phyloP scores from a whole-genome alignment of 2,888 invertebrate genomes.

The Saturnia pavonia region DNA sequence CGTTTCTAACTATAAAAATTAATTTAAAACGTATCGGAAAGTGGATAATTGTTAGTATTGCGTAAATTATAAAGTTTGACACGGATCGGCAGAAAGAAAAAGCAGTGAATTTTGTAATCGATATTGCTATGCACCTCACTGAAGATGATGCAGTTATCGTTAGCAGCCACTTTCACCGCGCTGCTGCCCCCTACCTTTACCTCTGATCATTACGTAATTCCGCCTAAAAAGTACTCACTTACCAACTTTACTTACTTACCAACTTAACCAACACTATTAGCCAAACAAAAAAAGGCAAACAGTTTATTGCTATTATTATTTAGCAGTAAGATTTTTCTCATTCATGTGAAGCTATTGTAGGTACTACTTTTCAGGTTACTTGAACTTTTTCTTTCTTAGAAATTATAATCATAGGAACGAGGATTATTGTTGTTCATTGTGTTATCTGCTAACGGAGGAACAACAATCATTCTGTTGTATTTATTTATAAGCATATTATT shows the following conservation, averaged over 20 bases:
- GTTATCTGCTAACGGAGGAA: too few species aligned
- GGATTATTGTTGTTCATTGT: too few species aligned
- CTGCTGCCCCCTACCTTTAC: conserved; percentile 34
- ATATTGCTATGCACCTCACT: conserved; percentile 49
- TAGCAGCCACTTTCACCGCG: conserved; percentile 65
- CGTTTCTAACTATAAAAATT: conserved; percentile 10
- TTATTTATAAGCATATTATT: too few species aligned
- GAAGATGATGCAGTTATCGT: conserved; percentile 52
- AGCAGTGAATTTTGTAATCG: conserved; percentile 45
- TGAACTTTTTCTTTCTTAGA: background rate
- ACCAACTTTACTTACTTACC: conserved; percentile 35
- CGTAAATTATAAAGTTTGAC: conserved; percentile 27
- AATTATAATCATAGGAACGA: too few species aligned
- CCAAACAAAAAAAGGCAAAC: too few species aligned
- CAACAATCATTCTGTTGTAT: too few species aligned
- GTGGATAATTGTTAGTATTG: conserved; percentile 23
- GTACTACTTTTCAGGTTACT: background rate
- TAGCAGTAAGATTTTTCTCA: background rate
- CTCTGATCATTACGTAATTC: conserved; percentile 44
- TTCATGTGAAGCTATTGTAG: background rate
- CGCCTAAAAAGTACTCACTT: conserved; percentile 33
- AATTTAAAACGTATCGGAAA: conserved; percentile 7
- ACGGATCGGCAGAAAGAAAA: conserved; percentile 37
- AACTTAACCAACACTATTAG: conserved; percentile 23
- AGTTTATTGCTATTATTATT: conserved; percentile 17